These are phyloP conservation scores for Tenrec ecaudatus DNA, from an alignment of 2,113 vertebrate species.

Conservation along the genomic window DNA sequence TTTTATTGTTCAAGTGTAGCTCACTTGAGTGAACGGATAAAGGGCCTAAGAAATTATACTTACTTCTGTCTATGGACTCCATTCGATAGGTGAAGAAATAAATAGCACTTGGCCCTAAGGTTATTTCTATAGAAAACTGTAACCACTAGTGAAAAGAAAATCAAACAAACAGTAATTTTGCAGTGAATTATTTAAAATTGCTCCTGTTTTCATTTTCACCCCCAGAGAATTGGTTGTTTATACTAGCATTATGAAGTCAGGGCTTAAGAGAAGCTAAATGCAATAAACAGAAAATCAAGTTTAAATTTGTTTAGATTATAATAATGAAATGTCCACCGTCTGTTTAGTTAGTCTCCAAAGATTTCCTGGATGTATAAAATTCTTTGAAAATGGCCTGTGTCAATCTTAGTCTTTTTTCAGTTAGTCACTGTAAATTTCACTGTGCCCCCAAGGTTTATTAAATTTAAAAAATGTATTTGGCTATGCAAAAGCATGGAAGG, in stretches of 20 bases:
- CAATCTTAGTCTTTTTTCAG: constrained; percentile 79
- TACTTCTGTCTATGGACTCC: constrained; percentile 26
- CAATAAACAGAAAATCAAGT: constrained; percentile 16
- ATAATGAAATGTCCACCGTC: not conserved
- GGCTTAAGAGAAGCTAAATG: constrained; percentile 51
- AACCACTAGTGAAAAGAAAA: constrained; percentile 8
- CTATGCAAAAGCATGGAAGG: constrained; percentile 52
- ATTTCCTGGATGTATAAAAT: constrained; percentile 65
- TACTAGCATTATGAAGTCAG: not conserved
- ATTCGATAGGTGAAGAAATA: constrained; percentile 46
- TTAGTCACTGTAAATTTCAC: constrained; percentile 81
- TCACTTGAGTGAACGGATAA: constrained; percentile 26
- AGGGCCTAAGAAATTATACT: constrained; percentile 39
- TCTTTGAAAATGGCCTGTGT: constrained; percentile 64
- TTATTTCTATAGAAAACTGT: constrained; percentile 38
- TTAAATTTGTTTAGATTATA: constrained; percentile 22
- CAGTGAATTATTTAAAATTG: not conserved
- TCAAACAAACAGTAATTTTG: constrained; percentile 35
- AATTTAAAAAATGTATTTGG: constrained; percentile 71
- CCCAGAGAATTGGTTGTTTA: not conserved
- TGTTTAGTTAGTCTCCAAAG: constrained; percentile 59
- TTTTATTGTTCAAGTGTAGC: constrained; percentile 32
- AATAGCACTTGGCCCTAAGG: not conserved
- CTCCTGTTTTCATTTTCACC: not conserved
- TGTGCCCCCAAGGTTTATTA: constrained; percentile 71